Conservation (phyloP, 2,113 vertebrate species). For the Anser cygnoides region DNA sequence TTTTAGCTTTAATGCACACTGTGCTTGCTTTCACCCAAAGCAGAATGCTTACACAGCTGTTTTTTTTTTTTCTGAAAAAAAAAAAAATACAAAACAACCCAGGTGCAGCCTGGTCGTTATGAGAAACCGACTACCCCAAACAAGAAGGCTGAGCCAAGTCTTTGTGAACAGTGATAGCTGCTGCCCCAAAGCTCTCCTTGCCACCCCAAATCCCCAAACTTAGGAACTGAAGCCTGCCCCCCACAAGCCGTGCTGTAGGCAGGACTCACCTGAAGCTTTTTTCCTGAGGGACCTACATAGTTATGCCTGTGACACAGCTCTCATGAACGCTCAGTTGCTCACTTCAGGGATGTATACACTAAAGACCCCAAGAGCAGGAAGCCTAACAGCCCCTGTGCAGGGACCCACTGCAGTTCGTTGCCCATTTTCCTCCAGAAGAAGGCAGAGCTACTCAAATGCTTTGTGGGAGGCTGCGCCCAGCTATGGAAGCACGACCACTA, state of each 20-base stretch:
- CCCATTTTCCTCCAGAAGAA: background rate
- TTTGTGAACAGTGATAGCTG: rapidly evolving
- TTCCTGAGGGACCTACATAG: background rate
- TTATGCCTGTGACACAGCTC: background rate
- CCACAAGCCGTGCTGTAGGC: background rate
- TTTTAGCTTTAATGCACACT: background rate
- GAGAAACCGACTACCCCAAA: rapidly evolving
- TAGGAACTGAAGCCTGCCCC: background rate
- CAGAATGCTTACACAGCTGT: background rate
- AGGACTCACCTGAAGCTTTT: background rate
- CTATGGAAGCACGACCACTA: background rate
- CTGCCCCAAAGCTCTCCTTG: background rate
- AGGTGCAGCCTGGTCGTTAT: rapidly evolving
- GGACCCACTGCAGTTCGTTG: background rate
- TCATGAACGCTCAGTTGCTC: background rate
- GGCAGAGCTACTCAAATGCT: background rate
- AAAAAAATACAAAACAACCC: background rate
- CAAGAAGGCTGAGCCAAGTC: background rate
- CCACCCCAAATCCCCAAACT: background rate
- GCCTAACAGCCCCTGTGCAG: background rate
- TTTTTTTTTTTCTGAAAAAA: background rate
- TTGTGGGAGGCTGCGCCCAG: background rate
- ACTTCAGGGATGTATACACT: background rate
- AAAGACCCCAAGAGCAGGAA: background rate
- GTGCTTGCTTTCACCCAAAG: background rate